These are phyloP conservation scores for Ypsolopha sequella DNA, from an alignment of 2,888 invertebrate species.

Conservation along the genomic window DNA sequence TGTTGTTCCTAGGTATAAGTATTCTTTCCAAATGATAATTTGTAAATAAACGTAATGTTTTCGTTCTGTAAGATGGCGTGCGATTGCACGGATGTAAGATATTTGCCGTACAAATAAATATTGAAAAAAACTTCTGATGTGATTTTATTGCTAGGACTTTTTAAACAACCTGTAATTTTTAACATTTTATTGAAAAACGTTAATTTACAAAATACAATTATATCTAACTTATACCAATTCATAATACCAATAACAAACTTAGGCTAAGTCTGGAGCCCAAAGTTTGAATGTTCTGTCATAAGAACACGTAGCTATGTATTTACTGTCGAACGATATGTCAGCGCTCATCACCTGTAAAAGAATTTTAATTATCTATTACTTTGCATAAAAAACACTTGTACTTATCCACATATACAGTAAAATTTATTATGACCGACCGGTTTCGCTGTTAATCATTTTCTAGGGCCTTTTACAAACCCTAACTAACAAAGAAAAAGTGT, in stretches of 20 bases:
- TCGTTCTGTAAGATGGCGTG: background rate
- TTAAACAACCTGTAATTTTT: no score
- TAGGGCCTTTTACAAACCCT: no score
- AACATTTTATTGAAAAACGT: no score
- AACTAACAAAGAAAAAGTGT: no score
- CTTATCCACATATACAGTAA: no score
- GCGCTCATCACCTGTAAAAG: slow-evolving; percentile 82
- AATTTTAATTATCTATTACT: background rate
- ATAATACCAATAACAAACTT: slow-evolving; percentile 1
- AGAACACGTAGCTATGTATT: slow-evolving; percentile 92
- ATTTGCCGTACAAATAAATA: slow-evolving; percentile 10
- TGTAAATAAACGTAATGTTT: slow-evolving; percentile 11
- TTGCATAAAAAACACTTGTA: no score
- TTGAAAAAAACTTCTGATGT: slow-evolving; percentile 1
- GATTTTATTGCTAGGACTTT: no score
- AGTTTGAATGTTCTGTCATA: slow-evolving; percentile 98
- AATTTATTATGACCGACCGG: no score
- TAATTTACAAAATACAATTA: no score
- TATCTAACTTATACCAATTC: no score
- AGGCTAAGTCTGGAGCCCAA: slow-evolving; percentile 84
- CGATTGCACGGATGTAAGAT: background rate
- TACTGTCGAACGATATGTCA: slow-evolving; percentile 90
- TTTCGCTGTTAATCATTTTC: no score
- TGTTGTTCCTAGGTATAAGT: background rate
- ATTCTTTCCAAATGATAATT: slow-evolving; percentile 5